Base-by-base conservation (phyloP, 2,888 invertebrate species). In the Thyatira batis region DNA sequence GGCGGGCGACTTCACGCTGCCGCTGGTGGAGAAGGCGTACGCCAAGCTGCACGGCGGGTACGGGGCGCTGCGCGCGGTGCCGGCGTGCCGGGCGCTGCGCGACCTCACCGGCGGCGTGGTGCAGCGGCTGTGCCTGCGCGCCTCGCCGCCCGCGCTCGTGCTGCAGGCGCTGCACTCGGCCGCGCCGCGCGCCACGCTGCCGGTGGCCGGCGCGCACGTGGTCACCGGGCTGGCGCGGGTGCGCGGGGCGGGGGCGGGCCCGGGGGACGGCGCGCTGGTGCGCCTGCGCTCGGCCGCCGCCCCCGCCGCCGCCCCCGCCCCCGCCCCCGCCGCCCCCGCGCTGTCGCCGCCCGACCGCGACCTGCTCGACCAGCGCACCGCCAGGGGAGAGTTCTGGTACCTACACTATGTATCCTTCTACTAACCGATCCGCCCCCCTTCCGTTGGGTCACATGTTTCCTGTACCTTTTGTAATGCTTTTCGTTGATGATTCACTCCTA, bases 1-100 rank as follows among this genome's bases (percentile, higher is more conserved):
- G n/a, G 55, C 58, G 25, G 69, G 71, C 56, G 96, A 96, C 84
- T 96, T 95, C 92, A 96, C 96, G 95, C 94, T 95, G 44, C 94
- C 96, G 20, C 90, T 96, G 49, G 85, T 96, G 45, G 96, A 96
- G 84, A 96, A 96, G 85, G 96, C 96, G 9, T 96, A 96, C 82
- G 96, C 96, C 61, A 96, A 96, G 95, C 86, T 94, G 74, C 95
- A 95, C 84, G 95, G 96, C 30, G 94, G 94, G 67, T 96, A 95
- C 84, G 94, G 94, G 73, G 93, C 92, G 67, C 85, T 95, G 64
- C 92, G 93, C 23, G 93, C 54, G 55, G 69, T 67, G 59, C 92
- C 93, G 59, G 93, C 94, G 53, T 95, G 95, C 39, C 92, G 95
- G 73, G 95, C 95, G 9, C 92, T 95, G 65, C 94, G 95, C 82